Evolutionary conservation across 2,113 vertebrate species (phyloP), one percentile per base, ranked within the genome.

Genomic region (Cryptomyrus ogoouensis): DNA sequence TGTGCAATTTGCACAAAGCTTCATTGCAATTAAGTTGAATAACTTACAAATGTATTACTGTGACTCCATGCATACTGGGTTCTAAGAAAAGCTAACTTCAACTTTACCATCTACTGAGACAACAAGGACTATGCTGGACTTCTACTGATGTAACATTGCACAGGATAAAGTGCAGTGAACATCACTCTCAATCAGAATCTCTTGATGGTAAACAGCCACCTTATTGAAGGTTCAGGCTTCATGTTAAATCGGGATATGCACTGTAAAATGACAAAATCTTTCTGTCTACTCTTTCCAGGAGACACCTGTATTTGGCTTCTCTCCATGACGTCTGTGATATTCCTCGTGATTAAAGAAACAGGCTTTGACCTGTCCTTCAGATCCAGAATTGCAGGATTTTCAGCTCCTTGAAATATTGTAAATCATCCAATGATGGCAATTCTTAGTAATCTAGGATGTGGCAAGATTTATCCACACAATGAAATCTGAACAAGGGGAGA

Each of bases 351-450:
- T 39, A 56, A 86, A 15, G 17, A 19, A 80, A 77, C 89, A 90
- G 39, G 66, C 77, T 80, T 77, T 17, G 52, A 53, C 66, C 3
- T 19, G 49, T 53, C 49, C n/a, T n/a, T 42, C 58, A 44, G 46
- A 83, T 88, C 35, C 46, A 87, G 84, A 53, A 80, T 35, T 53
- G 52, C 80, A 39, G 12, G 89, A 62, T 83, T 84, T 83, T 89
- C 21, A 58, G 4, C 15, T 47, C 31, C 35, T 42, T 89, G 42
- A 47, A 50, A 89, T 24, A 62, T 7, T n/a, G 50, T 6, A 85
- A 80, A 84, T 58, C 21, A 89, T 56, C 50, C 39, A 58, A 47
- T 85, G 56, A 62, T 35, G 24, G 62, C n/a, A 31, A 31, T 70
- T 70, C 9, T 31, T 70, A 9, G 27, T 13, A 31, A 70, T 83